Base-by-base conservation (phyloP, 2,113 vertebrate genomes). In the Phasianus colchicus region DNA sequence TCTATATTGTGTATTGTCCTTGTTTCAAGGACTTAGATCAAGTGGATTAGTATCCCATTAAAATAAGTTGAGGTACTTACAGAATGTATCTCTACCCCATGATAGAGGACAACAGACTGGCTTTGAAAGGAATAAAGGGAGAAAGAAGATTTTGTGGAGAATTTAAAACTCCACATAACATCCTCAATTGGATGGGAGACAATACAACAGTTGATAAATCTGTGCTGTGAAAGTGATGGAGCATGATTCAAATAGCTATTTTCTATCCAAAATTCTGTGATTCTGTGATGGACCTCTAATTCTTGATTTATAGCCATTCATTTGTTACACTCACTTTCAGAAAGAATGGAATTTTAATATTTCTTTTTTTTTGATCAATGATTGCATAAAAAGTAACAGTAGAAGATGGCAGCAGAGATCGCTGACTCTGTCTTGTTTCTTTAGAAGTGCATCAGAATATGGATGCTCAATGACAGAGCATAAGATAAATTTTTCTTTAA, bases 391-490 rank as follows among this genome's bases (percentile, higher is more conserved):
- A 94, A 55, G 13, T 36, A 66, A 36, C 52, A 94, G 89, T 97
- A 97, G 97, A 97, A 98, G 98, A 95, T 97, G 97, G 97, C 97
- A 98, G 98, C 96, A 98, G 97, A 98, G 98, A 96, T 97, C 72
- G 80, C 96, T 89, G 72, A 48, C 30, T 89, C 22, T 2, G 6
- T 88, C 38, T 80, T 4, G 1, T 58, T 72, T 79, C 84, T 58
- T 63, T 60, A 21, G 69, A 32, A 4, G 54, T 81, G 66, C 47
- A 63, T 67, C 66, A 91, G 72, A 92, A 90, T 80, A 42, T 1
- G 18, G 64, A 74, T 80, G 42, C 69, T 88, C 42, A 65, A 45
- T 88, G 65, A 52, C 94, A 63, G 38, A 97, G 90, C 21, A 67
- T 13, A 34, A 63, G 69, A n/a, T 89, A 69, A 75, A 92, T 69